These are phyloP conservation scores for Rhombomys opimus DNA, from an alignment of 2,113 vertebrate genomes.

Conservation along the genomic window DNA sequence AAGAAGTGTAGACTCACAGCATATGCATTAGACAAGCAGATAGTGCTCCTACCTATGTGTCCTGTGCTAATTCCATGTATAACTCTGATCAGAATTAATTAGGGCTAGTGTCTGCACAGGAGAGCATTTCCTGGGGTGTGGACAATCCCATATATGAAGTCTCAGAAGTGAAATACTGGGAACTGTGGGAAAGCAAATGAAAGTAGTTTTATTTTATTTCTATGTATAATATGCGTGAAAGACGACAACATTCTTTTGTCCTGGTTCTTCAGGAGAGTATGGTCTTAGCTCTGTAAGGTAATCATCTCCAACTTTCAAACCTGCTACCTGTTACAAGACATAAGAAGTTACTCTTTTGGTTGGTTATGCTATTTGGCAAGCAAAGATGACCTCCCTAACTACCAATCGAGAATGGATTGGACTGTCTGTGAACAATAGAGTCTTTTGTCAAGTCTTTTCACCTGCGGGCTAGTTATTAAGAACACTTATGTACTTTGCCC, in stretches of 20 bases:
- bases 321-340: not conserved
- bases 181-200: not conserved
- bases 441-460: not conserved
- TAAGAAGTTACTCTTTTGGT: not conserved
- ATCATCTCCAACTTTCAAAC: not conserved
- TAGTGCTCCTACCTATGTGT: not conserved
- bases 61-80: not conserved
- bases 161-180: not conserved
- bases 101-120: not conserved
- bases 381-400: not conserved
- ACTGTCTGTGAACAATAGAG: not conserved
- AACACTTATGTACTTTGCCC: not conserved
- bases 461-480: not conserved
- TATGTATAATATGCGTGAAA: not conserved
- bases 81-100: not conserved
- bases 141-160: not conserved
- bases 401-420: not conserved
- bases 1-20: not conserved
- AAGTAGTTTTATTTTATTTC: not conserved
- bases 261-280: not conserved
- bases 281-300: not conserved
- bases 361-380: not conserved
- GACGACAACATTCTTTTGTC: not conserved
- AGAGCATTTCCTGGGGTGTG: too few relatives aligned
- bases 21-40: not conserved